Evolutionary conservation across 1,140 invertebrate species (phyloP).

Genomic region (Saxidomus purpurata): DNA sequence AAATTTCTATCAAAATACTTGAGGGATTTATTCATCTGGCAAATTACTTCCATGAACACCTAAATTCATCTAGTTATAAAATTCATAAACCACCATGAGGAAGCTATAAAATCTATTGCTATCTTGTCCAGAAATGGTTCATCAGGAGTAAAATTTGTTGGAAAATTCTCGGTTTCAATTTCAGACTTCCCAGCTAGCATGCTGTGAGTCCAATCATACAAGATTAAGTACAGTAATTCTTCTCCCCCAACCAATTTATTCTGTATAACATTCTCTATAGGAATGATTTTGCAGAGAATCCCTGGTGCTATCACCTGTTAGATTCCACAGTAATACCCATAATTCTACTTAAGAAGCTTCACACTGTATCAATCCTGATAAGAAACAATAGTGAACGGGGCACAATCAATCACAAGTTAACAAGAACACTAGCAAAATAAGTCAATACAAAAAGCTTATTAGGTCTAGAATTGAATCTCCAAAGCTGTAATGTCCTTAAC

Average conservation of each 20-base stretch:
- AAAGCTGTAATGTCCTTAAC: background rate
- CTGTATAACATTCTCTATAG: background rate
- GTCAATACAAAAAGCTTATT: conserved; percentile 45
- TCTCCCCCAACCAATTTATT: conserved; percentile 16
- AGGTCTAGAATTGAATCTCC: conserved; percentile 15
- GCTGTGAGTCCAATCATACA: conserved; percentile 7
- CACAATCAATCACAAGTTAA: conserved; percentile 31
- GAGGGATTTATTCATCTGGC: background rate
- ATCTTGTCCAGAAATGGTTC: background rate
- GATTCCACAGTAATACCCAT: conserved; percentile 39
- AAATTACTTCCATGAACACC: background rate
- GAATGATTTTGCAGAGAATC: conserved; percentile 11
- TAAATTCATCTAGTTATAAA: background rate
- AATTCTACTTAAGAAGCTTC: conserved; percentile 43
- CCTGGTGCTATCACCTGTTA: conserved; percentile 28
- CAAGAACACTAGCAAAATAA: background rate
- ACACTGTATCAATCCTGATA: conserved; percentile 34
- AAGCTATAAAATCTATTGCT: conserved; percentile 15
- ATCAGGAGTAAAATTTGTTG: conserved; percentile 7
- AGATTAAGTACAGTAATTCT: conserved; percentile 10
- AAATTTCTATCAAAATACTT: background rate
- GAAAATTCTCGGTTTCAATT: conserved; percentile 3
- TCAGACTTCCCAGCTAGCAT: background rate
- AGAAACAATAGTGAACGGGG: background rate
- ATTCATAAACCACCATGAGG: background rate